Percentiles rank a stretch among this genome's conserved stretches.
Conservation (phyloP, 1,140 invertebrate species). For the Phymorhynchus buccinoides region DNA sequence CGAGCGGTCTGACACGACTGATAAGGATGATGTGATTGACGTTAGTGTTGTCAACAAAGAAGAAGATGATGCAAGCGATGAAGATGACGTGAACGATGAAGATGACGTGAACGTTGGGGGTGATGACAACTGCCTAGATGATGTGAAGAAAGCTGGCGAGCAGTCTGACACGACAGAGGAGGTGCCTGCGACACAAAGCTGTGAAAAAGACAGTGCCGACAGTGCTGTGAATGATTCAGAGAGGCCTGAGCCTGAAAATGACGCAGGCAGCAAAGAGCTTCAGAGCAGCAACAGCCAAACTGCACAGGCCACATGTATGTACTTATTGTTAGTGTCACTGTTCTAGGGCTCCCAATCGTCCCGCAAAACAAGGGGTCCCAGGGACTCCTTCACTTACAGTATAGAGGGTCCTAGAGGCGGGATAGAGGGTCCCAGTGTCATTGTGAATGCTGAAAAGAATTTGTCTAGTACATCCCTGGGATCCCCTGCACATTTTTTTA, state of each 20-base stretch:
- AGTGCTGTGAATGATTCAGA: neutral
- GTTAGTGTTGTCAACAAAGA: too few species aligned
- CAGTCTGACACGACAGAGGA: neutral
- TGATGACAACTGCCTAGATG: constrained; percentile 38
- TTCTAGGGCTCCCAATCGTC: too few species aligned
- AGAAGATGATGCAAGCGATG: constrained; percentile 62
- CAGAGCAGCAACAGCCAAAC: neutral
- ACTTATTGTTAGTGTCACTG: neutral
- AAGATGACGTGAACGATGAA: constrained; percentile 32
- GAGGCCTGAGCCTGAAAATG: too few species aligned
- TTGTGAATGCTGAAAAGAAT: too few species aligned
- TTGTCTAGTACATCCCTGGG: too few species aligned
- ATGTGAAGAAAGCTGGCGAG: neutral
- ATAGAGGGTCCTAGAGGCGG: too few species aligned
- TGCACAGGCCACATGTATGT: neutral
- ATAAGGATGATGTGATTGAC: neutral
- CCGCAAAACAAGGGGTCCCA: too few species aligned
- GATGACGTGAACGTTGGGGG: constrained; percentile 65
- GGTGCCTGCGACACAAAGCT: neutral
- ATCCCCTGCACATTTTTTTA: too few species aligned
- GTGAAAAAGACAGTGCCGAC: neutral
- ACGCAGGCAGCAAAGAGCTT: too few species aligned
- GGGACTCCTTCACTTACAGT: too few species aligned
- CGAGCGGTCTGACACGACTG: neutral
- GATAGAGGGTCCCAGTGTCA: too few species aligned